Conservation (phyloP, 2,888 invertebrate species). For the Sesia bembeciformis region DNA sequence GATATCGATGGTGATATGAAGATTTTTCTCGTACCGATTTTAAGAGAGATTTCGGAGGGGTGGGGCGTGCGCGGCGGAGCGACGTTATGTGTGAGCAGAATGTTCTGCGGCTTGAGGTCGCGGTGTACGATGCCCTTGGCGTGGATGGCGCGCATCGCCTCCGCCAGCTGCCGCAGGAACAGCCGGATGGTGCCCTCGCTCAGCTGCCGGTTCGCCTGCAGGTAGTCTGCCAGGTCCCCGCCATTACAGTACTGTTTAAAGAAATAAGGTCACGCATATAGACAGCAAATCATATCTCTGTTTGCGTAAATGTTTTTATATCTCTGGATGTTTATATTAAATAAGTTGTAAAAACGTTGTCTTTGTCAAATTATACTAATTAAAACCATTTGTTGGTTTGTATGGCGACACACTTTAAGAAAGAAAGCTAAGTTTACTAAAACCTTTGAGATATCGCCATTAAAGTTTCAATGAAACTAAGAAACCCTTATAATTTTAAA, state of each 20-base stretch:
- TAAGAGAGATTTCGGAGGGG: constrained; percentile 90
- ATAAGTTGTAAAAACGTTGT: too few relatives aligned
- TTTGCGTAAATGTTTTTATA: too few relatives aligned
- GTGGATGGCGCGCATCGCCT: constrained; percentile 97
- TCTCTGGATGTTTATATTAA: too few relatives aligned
- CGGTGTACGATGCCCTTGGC: constrained; percentile 98
- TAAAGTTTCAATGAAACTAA: too few relatives aligned
- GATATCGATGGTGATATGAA: not conserved
- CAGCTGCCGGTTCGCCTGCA: constrained; percentile 92
- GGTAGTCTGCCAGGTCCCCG: constrained; percentile 98
- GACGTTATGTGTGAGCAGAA: constrained; percentile 90
- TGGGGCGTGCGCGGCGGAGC: constrained; percentile 77
- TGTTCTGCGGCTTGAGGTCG: constrained; percentile 99
- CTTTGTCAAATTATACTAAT: too few relatives aligned
- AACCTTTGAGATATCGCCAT: too few relatives aligned
- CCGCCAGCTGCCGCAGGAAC: constrained; percentile 96
- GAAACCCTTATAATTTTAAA: too few relatives aligned
- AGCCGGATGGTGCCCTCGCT: constrained; percentile 97
- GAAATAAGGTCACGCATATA: constrained; percentile 32
- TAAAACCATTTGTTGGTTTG: too few relatives aligned
- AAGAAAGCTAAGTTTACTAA: too few relatives aligned
- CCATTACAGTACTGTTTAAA: constrained; percentile 94
- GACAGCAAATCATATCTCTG: too few relatives aligned
- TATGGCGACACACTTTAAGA: too few relatives aligned
- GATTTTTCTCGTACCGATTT: constrained; percentile 82